Evolutionary conservation across 2,113 vertebrate genomes (phyloP).

Genomic region (Pterocles orientalis): DNA sequence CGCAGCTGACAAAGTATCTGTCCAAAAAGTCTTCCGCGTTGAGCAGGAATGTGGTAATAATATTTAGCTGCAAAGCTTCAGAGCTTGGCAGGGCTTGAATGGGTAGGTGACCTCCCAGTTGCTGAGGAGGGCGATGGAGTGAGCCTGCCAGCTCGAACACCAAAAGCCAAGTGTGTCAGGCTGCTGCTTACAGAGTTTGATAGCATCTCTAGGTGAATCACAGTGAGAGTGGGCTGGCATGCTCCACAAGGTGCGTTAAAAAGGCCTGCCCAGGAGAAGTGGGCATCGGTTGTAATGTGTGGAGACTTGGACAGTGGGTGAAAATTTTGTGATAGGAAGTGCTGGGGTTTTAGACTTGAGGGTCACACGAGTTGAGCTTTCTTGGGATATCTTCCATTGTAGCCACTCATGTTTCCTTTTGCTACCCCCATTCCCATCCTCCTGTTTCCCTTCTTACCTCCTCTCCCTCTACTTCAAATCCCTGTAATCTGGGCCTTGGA

Average conservation of each 20-base stretch:
- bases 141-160: neutral
- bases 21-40: neutral
- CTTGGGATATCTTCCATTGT: neutral
- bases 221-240: accelerated
- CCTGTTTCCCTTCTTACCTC: neutral
- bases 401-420: neutral
- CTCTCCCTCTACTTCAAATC: neutral
- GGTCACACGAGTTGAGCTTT: neutral
- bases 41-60: neutral
- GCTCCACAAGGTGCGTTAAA: neutral
- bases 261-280: neutral
- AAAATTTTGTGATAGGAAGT: neutral
- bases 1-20: neutral
- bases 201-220: neutral
- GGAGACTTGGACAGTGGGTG: neutral
- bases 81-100: neutral
- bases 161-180: neutral
- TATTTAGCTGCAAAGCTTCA: neutral
- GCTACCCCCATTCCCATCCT: neutral
- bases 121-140: neutral
- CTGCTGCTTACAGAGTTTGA: neutral
- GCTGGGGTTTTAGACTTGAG: neutral
- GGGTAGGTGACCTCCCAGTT: neutral
- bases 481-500: neutral
- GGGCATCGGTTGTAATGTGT: neutral